Conservation (phyloP, 2,113 vertebrate genomes). For the Rhinoderma darwinii region DNA sequence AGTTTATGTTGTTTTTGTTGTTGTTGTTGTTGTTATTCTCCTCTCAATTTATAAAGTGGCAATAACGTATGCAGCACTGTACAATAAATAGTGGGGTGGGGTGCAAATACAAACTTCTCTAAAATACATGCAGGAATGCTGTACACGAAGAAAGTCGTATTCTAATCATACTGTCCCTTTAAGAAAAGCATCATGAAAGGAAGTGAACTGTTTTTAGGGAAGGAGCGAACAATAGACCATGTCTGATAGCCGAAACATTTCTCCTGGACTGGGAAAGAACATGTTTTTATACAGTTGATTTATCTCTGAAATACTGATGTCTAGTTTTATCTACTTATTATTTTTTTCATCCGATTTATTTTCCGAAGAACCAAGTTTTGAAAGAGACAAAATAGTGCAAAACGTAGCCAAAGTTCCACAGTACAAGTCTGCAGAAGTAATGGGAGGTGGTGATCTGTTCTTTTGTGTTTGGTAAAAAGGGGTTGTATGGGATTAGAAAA, state of each 20-base stretch:
- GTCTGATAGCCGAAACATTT: not conserved
- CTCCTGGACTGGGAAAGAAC: not conserved
- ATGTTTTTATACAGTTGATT: not conserved
- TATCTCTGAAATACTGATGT: not conserved
- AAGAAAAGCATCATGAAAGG: not conserved
- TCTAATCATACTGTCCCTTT: not conserved
- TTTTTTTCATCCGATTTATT: not conserved
- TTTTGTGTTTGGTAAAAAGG: too few relatives aligned
- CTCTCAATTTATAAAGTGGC: too few relatives aligned
- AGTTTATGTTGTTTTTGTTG: not conserved
- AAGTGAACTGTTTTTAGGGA: conserved; percentile 4
- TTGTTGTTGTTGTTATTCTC: not conserved
- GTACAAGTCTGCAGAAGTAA: not conserved
- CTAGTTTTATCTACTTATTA: not conserved
- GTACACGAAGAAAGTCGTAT: not conserved
- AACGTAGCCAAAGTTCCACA: not conserved
- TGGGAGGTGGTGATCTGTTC: not conserved
- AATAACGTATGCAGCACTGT: too few relatives aligned
- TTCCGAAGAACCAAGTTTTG: not conserved
- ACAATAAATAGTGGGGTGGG: not conserved
- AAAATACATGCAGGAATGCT: not conserved
- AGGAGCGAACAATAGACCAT: not conserved
- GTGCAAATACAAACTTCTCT: not conserved
- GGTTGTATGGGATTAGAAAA: too few relatives aligned
- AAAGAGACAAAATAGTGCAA: not conserved